These are phyloP conservation scores for Oithona nana DNA, from an alignment of 2,888 invertebrate genomes.

Conservation along the genomic window DNA sequence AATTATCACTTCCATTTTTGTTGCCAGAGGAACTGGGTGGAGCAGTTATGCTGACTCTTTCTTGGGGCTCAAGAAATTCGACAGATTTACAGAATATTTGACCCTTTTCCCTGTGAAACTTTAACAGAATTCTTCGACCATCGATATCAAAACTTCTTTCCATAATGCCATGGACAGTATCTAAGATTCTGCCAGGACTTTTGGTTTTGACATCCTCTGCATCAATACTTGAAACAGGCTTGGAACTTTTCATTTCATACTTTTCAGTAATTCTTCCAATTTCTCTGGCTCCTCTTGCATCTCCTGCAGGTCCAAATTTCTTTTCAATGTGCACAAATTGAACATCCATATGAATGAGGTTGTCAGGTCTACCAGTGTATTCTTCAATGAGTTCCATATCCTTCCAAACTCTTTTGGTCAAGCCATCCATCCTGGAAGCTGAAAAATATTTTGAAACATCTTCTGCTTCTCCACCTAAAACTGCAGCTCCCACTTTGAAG, in stretches of 20 bases:
- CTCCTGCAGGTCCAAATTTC: slow-evolving; percentile 14
- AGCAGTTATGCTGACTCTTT: background rate
- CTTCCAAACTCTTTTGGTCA: background rate
- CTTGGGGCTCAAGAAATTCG: background rate
- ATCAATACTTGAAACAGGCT: background rate
- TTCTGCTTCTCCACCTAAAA: background rate
- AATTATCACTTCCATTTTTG: background rate
- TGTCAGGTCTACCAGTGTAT: background rate
- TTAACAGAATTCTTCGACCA: background rate
- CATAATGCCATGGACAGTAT: background rate
- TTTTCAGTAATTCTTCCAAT: slow-evolving; percentile 11
- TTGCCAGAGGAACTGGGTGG: background rate
- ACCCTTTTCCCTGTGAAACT: slow-evolving; percentile 8
- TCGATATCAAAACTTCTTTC: slow-evolving; percentile 4
- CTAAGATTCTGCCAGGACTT: background rate
- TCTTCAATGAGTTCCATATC: background rate
- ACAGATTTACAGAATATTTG: slow-evolving; percentile 13
- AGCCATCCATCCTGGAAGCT: background rate
- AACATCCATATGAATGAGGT: background rate
- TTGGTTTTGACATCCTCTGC: background rate
- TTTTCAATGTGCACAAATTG: background rate
- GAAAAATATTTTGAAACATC: background rate
- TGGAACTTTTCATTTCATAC: background rate
- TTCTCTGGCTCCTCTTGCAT: slow-evolving; percentile 4
- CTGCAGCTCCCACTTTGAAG: background rate